phyloP scores from a whole-genome alignment of 1,140 invertebrate species.

The Caenorhabditis tropicalis region DNA sequence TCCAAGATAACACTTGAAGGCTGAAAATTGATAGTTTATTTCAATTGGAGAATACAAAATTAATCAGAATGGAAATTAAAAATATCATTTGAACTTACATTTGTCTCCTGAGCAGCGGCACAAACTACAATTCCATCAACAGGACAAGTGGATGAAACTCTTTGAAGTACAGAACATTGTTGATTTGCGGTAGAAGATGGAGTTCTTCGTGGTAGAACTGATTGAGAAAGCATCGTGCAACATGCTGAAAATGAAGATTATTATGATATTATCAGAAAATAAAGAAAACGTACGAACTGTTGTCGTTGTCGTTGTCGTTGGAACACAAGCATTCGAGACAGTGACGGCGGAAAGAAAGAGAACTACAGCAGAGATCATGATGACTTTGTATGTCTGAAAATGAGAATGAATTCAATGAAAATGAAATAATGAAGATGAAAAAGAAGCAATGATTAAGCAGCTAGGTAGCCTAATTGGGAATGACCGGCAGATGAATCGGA shows the following conservation, averaged over 20 bases:
- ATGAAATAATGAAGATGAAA: not conserved
- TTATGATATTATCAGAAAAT: not conserved
- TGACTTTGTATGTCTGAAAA: not conserved
- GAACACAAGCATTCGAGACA: conserved; percentile 20
- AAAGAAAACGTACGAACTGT: conserved; percentile 10
- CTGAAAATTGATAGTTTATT: conserved; percentile 10
- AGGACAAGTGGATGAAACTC: conserved; percentile 39
- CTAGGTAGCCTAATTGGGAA: conserved; percentile 36
- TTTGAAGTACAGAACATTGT: conserved; percentile 26
- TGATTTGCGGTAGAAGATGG: not conserved
- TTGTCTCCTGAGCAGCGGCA: conserved; percentile 21
- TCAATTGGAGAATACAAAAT: not conserved
- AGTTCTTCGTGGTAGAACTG: not conserved
- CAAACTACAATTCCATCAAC: conserved; percentile 41
- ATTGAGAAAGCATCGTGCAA: conserved; percentile 7
- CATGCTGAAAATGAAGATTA: not conserved
- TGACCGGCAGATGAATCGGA: conserved; percentile 15
- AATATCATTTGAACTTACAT: not conserved
- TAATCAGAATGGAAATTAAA: not conserved
- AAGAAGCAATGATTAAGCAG: not conserved
- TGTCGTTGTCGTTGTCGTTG: conserved; percentile 9
- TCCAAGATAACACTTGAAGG: not conserved
- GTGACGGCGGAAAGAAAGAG: not conserved
- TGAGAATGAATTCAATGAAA: not conserved
- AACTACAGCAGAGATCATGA: not conserved